Base-by-base conservation (phyloP, 2,888 invertebrate genomes). In the Vandiemenella viatica region DNA sequence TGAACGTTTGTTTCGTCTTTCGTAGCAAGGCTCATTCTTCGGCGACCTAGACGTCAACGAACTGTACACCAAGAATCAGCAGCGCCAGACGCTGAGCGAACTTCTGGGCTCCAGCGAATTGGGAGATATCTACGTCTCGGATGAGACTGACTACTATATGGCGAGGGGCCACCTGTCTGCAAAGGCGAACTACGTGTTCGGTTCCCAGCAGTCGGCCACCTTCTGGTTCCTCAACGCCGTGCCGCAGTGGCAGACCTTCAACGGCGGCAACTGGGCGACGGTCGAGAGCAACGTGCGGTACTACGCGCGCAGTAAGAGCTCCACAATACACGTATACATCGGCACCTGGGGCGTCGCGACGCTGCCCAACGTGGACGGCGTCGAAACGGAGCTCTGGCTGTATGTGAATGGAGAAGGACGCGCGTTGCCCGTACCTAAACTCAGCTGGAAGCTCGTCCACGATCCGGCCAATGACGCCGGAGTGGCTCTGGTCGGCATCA, bases 191-290 rank as follows among this genome's bases (percentile, higher is more conserved):
- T 77, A 71, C 55, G 65, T 78, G n/a, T 77, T 70, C 55, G 75
- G 73, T 0, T 63, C 71, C 7, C 74, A 73, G 37, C 77, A 79
- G 56, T 64, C 69, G 1, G 62, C 75, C 1, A 74, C 76, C 0
- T 80, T 79, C 62, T 76, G 75, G 61, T 79, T 75, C 58, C 65
- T 79, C 45, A 82, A 82, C 58, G 71, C 71, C 1, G 75, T 76
- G 1, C 80, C 80, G 1, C 81, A 81, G 55, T 82, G 80, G 80
- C 76, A 77, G 56, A 65, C 64, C 3, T 74, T 78, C 57, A 79
- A 80, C 58, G 71, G 63, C 0, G 71, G 71, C 10, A 76, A 74
- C 55, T 79, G 79, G 78, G 62, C 67, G 38, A 55, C 57, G 1
- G 59, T 74, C 16, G 77, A 79, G 62, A 56, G 57, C 4, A 63